A percentile compares a stretch with the other conserved stretches of the same genome.
Conservation (phyloP, 2,113 vertebrate species). For the Garra rufa region DNA sequence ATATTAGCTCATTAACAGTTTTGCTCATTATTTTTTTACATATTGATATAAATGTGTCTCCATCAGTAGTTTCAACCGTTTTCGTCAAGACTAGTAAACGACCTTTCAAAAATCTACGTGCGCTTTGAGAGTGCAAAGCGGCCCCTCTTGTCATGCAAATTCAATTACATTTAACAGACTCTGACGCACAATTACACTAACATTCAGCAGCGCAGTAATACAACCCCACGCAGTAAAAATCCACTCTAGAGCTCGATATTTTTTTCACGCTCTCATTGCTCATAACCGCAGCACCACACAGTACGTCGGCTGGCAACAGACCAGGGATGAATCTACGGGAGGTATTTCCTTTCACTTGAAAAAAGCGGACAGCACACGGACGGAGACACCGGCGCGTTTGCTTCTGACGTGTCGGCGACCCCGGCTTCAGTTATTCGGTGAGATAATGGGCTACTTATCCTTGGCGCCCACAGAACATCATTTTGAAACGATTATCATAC, state of each 20-base stretch:
- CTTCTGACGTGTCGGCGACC: background rate
- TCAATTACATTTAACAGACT: background rate
- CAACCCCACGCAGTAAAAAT: background rate
- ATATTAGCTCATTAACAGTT: background rate
- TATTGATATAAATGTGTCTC: background rate
- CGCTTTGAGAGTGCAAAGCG: background rate
- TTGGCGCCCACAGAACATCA: background rate
- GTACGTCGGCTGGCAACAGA: background rate
- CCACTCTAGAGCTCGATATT: background rate
- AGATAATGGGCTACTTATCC: background rate
- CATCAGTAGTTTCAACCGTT: background rate
- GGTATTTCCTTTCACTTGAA: background rate
- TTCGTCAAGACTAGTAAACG: background rate
- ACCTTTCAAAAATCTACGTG: background rate
- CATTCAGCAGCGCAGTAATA: background rate
- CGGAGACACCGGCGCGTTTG: background rate
- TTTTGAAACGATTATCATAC: background rate
- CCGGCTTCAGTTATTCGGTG: background rate
- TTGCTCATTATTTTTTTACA: background rate
- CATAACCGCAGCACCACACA: background rate
- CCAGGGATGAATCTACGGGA: background rate
- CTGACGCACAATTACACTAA: background rate
- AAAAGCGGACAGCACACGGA: background rate
- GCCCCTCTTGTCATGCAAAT: constrained; percentile 14
- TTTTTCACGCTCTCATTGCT: background rate